Base-by-base conservation (phyloP, 2,797 vertebrate species). In the Myotis myotis region DNA sequence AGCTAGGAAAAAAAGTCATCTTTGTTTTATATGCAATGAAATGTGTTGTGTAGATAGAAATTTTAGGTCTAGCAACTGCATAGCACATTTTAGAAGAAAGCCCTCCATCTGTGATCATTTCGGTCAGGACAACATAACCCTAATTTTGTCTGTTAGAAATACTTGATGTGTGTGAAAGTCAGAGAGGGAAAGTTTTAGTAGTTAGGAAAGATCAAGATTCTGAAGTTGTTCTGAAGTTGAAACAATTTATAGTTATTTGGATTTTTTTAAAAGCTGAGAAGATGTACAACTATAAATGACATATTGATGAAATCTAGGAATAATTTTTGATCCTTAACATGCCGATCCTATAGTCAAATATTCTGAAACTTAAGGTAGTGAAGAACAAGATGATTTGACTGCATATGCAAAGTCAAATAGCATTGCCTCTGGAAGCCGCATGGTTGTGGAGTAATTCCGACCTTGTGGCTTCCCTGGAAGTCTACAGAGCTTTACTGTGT, bases 81-180 rank as follows among this genome's bases (percentile, higher is more conserved):
- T 85, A 80, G 2, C 44, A 75, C 55, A 28, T 81, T 95, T 70
- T 95, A 87, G 38, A 93, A 60, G 78, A 94, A 96, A 96, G 87
- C 44, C 15, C 47, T 72, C 44, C 11, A 38, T 91, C 84, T 94
- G 84, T 55, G 23, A 44, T 91, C 60, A 28, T 49, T 97, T 97
- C 81, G 71, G 0, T 96, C 36, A 76, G 15, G 38, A 90, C 30
- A 0, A 94, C 97, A 55, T 74, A 75, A 15, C 36, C 81, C 72
- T 95, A 9, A 33, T 95, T 97, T 97, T 97, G 6, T 92, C 7
- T 64, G 3, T 76, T 96, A 92, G 62, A 94, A 84, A 76, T 70
- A 75, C 10, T 30, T 57, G 72, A 75, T 75, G 8, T 57, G 23
- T 60, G 33, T 78, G 33, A 72, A 74, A 66, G 51, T 70, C 60